Evolutionary conservation across 2,797 vertebrate species (phyloP).

Genomic region (Carduelis carduelis): DNA sequence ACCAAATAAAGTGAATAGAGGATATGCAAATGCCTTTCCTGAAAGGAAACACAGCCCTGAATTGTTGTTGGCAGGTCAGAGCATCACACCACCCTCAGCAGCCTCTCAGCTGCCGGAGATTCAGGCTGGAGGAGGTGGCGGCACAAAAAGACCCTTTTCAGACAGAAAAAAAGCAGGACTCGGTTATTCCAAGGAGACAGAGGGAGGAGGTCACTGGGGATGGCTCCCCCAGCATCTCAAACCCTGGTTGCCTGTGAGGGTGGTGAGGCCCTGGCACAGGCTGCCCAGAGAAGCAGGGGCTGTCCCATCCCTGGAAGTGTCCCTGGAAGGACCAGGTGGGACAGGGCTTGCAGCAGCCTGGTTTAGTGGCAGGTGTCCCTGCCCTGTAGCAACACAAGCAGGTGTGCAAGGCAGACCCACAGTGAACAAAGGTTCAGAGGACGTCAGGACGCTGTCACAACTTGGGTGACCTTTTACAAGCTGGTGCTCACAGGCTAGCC

Average conservation of each 20-base stretch:
- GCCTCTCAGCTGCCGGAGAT: conserved; percentile 76
- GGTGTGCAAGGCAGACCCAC: neutral
- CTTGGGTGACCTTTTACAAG: neutral
- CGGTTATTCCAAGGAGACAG: neutral
- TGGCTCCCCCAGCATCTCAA: fast-evolving
- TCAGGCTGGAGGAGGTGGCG: neutral
- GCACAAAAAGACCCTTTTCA: conserved; percentile 64
- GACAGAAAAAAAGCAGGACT: conserved; percentile 31
- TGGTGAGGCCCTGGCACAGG: neutral
- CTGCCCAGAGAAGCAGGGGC: neutral
- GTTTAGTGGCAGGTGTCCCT: fast-evolving
- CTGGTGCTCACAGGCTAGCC: neutral
- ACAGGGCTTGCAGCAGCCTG: fast-evolving
- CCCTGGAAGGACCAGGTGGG: no score
- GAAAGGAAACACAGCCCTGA: conserved; percentile 72
- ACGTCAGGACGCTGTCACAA: neutral
- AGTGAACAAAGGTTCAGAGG: neutral
- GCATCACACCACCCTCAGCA: conserved; percentile 86
- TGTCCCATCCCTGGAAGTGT: neutral
- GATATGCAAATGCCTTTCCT: conserved; percentile 81
- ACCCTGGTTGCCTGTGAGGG: neutral
- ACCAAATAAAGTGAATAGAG: conserved; percentile 73
- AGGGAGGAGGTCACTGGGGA: neutral
- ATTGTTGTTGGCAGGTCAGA: conserved; percentile 79
- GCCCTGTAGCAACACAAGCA: fast-evolving